phyloP scores from a whole-genome alignment of 1,140 invertebrate genomes.

The Apis mellifera region DNA sequence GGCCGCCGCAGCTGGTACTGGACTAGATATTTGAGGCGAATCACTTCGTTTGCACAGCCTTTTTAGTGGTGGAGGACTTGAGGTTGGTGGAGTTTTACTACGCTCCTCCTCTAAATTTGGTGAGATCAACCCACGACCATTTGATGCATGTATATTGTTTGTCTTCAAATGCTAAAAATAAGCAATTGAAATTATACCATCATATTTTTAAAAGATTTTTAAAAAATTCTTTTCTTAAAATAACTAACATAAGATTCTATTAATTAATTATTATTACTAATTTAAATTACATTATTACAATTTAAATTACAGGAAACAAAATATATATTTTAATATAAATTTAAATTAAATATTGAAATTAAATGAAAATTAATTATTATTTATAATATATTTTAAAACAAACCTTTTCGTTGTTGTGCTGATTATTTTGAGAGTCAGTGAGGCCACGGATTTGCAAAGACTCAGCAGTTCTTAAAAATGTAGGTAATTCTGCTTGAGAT shows the following conservation, averaged over 20 bases:
- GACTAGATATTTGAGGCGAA: conserved; percentile 81
- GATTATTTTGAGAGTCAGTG: conserved; percentile 84
- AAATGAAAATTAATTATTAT: not conserved
- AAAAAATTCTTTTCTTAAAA: too few species aligned
- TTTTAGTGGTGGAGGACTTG: conserved; percentile 80
- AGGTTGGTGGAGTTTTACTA: conserved; percentile 78
- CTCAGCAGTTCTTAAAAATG: conserved; percentile 93
- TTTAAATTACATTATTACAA: too few species aligned
- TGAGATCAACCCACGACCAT: conserved; percentile 78
- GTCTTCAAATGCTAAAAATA: conserved; percentile 75
- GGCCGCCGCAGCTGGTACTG: conserved; percentile 74
- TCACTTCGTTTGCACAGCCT: conserved; percentile 81
- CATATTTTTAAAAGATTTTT: not conserved
- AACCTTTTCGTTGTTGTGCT: conserved; percentile 81
- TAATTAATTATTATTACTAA: not conserved
- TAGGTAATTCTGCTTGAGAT: conserved; percentile 92
- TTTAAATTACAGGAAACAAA: too few species aligned
- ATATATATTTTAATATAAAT: too few species aligned
- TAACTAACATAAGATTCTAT: too few species aligned
- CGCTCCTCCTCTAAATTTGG: conserved; percentile 80
- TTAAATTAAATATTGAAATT: not conserved
- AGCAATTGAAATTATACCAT: not conserved
- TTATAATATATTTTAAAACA: not conserved
- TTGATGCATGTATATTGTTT: conserved; percentile 78
- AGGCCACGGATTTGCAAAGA: conserved; percentile 93